A percentile compares a stretch with the other conserved stretches of the same genome.
Conservation (phyloP, 2,797 vertebrate genomes). For the Pachyuromys duprasi region DNA sequence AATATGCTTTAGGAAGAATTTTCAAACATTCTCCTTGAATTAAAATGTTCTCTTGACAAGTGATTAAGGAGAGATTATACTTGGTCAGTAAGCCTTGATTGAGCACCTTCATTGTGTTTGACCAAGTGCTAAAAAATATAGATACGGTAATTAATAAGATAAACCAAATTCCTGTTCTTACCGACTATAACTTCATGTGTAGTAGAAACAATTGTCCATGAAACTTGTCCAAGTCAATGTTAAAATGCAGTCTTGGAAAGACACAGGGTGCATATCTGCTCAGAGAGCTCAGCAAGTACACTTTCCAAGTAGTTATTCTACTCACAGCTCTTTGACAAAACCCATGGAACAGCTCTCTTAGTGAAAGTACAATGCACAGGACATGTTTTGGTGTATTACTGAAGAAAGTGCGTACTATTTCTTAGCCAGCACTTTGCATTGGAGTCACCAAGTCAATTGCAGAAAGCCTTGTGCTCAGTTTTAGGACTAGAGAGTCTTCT, state of each 20-base stretch:
- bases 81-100: background rate
- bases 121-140: background rate
- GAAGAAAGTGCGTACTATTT: background rate
- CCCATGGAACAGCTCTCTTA: background rate
- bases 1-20: constrained; percentile 17
- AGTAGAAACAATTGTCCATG: background rate
- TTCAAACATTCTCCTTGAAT: background rate
- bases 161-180: background rate
- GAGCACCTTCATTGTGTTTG: background rate
- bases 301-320: background rate
- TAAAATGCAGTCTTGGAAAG: background rate
- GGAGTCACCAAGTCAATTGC: background rate
- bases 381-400: background rate
- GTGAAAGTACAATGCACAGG: background rate
- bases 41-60: background rate
- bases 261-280: background rate
- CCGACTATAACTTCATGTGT: background rate
- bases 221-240: background rate
- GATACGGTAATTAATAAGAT: background rate
- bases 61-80: background rate
- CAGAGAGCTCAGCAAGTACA: background rate
- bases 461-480: background rate
- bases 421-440: background rate
- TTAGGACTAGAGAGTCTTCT: background rate
- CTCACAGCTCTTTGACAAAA: background rate